A percentile compares a stretch with the other conserved stretches of the same genome.
Conservation (phyloP, 1,140 invertebrate species). For the Diorhabda sublineata region DNA sequence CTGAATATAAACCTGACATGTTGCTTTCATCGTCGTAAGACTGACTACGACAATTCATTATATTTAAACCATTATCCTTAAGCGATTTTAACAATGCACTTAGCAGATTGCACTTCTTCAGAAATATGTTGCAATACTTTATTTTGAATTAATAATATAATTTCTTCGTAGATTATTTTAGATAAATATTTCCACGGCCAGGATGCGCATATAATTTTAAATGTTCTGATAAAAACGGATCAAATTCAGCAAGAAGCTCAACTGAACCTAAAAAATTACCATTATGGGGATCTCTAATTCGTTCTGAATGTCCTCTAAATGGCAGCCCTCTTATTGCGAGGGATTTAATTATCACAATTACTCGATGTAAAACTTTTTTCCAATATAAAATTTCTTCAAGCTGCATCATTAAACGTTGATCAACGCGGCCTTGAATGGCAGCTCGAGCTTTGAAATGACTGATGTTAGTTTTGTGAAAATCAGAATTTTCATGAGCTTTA, state of each 20-base stretch:
- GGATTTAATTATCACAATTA: constrained; percentile 11
- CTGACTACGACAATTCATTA: no score
- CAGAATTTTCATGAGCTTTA: background rate
- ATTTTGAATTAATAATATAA: constrained; percentile 19
- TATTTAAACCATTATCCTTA: constrained; percentile 15
- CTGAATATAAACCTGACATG: background rate
- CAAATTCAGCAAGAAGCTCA: constrained; percentile 22
- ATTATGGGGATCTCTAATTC: constrained; percentile 15
- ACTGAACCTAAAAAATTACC: constrained; percentile 17
- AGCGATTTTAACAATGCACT: constrained; percentile 20
- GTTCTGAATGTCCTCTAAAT: constrained; percentile 16
- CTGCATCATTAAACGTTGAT: constrained; percentile 16
- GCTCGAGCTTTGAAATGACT: background rate
- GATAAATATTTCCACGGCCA: constrained; percentile 18
- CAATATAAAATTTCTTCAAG: constrained; percentile 13
- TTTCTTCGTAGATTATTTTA: constrained; percentile 21
- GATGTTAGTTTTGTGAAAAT: background rate
- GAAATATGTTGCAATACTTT: constrained; percentile 17
- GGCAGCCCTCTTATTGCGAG: constrained; percentile 11
- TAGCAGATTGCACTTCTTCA: constrained; percentile 14
- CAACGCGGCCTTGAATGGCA: constrained; percentile 4
- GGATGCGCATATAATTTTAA: constrained; percentile 17
- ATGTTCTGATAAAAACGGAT: constrained; percentile 23
- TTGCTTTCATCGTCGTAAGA: background rate
- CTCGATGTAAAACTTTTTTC: constrained; percentile 5